These are phyloP conservation scores for Doris montereyensis DNA, from an alignment of 2,888 invertebrate genomes.

Conservation along the genomic window DNA sequence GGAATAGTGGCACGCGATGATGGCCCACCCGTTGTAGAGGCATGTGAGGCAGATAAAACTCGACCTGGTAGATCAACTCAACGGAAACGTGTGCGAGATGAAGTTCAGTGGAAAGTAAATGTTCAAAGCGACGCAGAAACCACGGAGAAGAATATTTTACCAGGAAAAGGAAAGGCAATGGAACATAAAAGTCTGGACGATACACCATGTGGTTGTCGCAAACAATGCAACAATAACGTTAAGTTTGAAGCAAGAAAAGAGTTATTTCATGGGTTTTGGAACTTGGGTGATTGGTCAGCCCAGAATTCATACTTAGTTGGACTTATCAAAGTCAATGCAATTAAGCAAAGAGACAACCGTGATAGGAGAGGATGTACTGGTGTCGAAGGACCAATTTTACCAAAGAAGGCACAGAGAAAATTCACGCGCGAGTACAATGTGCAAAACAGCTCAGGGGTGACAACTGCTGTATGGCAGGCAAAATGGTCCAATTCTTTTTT, in stretches of 20 bases:
- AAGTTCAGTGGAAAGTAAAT: not conserved
- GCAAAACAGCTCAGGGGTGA: not conserved
- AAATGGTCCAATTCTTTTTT: too few species aligned
- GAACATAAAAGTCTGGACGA: not conserved
- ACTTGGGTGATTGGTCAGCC: not conserved
- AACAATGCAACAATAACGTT: not conserved
- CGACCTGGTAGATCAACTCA: too few species aligned
- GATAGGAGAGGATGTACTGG: not conserved
- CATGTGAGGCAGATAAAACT: too few species aligned
- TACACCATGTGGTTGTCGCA: not conserved
- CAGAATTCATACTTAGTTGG: slow-evolving; percentile 16
- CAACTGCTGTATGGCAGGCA: not conserved
- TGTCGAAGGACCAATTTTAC: not conserved
- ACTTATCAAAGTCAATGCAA: not conserved
- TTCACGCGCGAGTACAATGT: not conserved
- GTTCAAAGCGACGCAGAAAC: not conserved
- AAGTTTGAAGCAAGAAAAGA: not conserved
- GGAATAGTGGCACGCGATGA: too few species aligned
- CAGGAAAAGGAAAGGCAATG: not conserved
- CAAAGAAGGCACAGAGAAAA: slow-evolving; percentile 1
- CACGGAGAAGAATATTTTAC: not conserved
- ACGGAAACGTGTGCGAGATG: too few species aligned
- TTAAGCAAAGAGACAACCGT: not conserved
- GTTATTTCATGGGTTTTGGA: not conserved
- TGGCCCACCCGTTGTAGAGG: too few species aligned